Evolutionary conservation across 2,888 invertebrate species (phyloP).

Genomic region (Eretmocerus hayati): DNA sequence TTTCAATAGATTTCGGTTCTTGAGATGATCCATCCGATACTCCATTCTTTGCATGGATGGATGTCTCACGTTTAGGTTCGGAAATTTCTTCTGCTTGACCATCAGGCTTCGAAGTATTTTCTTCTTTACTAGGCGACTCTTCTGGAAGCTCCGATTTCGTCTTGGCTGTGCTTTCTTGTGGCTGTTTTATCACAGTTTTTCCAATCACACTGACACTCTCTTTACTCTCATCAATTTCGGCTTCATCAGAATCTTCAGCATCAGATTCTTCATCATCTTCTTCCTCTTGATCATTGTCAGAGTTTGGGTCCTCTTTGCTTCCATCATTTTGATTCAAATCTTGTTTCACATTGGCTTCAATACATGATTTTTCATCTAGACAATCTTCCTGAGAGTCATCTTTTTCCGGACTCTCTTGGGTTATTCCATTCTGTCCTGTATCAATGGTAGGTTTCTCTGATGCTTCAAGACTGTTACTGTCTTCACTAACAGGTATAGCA

Average conservation of each 20-base stretch:
- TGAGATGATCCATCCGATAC: background rate
- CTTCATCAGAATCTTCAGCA: conserved; percentile 28
- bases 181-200: background rate
- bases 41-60: conserved; percentile 12
- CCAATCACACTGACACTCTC: conserved; percentile 20
- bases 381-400: conserved; percentile 29
- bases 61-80: background rate
- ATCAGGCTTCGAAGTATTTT: conserved; percentile 1
- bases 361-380: conserved; percentile 7
- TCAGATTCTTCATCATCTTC: conserved; percentile 33
- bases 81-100: conserved; percentile 13
- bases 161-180: conserved; percentile 1
- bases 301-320: conserved; percentile 28
- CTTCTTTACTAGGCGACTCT: conserved; percentile 4
- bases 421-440: conserved; percentile 49
- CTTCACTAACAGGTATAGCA: conserved; percentile 56
- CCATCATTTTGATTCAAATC: conserved; percentile 24
- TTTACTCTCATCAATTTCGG: conserved; percentile 29
- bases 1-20: conserved; percentile 35
- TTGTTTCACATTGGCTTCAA: background rate
- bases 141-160: conserved; percentile 1
- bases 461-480: conserved; percentile 56
- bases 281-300: conserved; percentile 30
- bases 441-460: conserved; percentile 53
- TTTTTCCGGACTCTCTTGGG: conserved; percentile 24